These are phyloP conservation scores for Aleiodes alternator DNA, from an alignment of 2,888 invertebrate genomes.

Conservation along the genomic window DNA sequence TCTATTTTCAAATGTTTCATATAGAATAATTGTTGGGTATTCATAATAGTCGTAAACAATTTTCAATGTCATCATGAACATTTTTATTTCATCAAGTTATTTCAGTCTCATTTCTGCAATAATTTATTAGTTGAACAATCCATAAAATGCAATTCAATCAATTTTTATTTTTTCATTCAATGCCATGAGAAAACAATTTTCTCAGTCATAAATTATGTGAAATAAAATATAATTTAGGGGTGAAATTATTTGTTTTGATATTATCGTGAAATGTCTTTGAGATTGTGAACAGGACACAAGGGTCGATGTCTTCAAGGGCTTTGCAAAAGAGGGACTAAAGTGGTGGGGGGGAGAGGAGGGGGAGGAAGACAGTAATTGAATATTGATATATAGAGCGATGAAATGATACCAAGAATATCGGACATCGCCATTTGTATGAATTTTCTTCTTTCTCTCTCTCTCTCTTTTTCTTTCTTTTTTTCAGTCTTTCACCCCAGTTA, in stretches of 20 bases:
- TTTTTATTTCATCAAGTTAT: not conserved
- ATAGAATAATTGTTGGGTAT: not conserved
- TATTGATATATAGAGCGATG: conserved; percentile 67
- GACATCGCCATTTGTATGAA: conserved; percentile 57
- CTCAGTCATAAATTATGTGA: not conserved
- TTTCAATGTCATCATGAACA: not conserved
- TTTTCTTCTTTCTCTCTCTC: conserved; percentile 56
- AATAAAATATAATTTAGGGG: not conserved
- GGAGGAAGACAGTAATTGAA: conserved; percentile 63
- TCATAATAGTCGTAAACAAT: conserved; percentile 64
- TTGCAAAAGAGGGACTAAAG: not conserved
- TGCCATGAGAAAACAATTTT: not conserved
- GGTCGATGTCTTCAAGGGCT: conserved; percentile 41
- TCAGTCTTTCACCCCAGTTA: conserved; percentile 8
- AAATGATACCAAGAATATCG: conserved; percentile 50
- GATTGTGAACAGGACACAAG: conserved; percentile 45
- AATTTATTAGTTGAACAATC: too few relatives aligned
- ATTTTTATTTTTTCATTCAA: not conserved
- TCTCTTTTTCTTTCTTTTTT: conserved; percentile 4
- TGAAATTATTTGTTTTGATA: conserved; percentile 19
- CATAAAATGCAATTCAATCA: not conserved
- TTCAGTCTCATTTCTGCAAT: too few relatives aligned
- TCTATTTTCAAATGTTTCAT: conserved; percentile 22
- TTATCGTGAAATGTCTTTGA: conserved; percentile 18
- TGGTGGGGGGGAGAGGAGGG: conserved; percentile 26